These are phyloP conservation scores for Ecdyonurus torrentis DNA, from an alignment of 2,888 invertebrate species.

Conservation along the genomic window DNA sequence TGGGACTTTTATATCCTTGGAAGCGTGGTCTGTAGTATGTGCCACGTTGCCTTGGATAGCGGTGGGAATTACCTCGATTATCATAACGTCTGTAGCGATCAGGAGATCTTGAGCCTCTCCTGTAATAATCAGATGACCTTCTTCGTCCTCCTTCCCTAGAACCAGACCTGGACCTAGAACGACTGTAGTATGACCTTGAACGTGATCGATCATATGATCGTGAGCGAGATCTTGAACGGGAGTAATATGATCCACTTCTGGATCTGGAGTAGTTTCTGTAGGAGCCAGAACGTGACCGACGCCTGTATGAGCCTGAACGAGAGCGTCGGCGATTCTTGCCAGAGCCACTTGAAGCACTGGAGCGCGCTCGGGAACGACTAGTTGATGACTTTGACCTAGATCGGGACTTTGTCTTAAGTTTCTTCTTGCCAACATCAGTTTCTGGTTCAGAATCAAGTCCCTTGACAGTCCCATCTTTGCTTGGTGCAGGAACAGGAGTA, in stretches of 20 bases:
- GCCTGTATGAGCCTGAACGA: slow-evolving; percentile 20
- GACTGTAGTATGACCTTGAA: slow-evolving; percentile 34
- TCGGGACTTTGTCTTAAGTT: slow-evolving; percentile 13
- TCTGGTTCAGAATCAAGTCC: slow-evolving; percentile 28
- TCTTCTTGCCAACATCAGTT: not conserved
- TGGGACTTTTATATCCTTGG: slow-evolving; percentile 40
- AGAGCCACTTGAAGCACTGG: slow-evolving; percentile 32
- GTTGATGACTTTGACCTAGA: slow-evolving; percentile 13
- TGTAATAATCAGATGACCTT: not conserved
- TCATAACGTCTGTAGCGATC: slow-evolving; percentile 23
- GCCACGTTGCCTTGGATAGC: slow-evolving; percentile 41
- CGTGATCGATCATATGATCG: slow-evolving; percentile 22
- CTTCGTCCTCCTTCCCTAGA: slow-evolving; percentile 19
- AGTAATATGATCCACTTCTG: slow-evolving; percentile 43
- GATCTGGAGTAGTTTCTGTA: slow-evolving; percentile 14
- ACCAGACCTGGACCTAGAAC: slow-evolving; percentile 38
- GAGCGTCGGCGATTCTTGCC: slow-evolving; percentile 25
- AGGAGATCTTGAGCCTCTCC: not conserved
- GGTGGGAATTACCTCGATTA: slow-evolving; percentile 23
- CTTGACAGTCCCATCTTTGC: slow-evolving; percentile 7
- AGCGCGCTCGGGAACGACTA: slow-evolving; percentile 39
- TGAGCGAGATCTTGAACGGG: slow-evolving; percentile 18
- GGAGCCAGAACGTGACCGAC: slow-evolving; percentile 14
- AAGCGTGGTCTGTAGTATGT: slow-evolving; percentile 66
- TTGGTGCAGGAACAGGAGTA: not conserved